A percentile compares a stretch with the other conserved stretches of the same genome.
phyloP scores from a whole-genome alignment of 2,888 invertebrate species.

The Malthinus seriepunctatus region DNA sequence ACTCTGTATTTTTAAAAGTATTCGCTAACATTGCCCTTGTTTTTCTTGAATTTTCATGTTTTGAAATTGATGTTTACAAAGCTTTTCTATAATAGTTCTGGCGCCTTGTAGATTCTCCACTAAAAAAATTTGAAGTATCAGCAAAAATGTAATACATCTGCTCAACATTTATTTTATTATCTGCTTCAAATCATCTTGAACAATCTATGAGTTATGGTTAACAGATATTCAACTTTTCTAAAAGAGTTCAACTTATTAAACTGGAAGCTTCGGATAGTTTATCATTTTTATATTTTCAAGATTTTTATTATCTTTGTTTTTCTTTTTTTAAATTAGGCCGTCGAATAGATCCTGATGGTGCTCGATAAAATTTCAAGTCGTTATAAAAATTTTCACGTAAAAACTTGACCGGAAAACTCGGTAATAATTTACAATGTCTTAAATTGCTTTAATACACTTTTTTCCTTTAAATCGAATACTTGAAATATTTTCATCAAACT shows the following conservation, averaged over 20 bases:
- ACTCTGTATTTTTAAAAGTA: too few relatives aligned
- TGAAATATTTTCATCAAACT: conserved; percentile 23
- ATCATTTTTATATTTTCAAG: neutral
- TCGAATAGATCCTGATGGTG: too few relatives aligned
- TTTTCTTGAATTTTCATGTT: too few relatives aligned
- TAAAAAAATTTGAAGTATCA: conserved; percentile 29
- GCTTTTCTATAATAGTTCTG: neutral
- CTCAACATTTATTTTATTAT: conserved; percentile 33
- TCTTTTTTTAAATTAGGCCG: too few relatives aligned
- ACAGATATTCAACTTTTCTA: conserved; percentile 21
- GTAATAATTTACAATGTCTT: neutral
- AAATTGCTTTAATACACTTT: neutral
- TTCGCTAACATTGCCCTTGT: too few relatives aligned
- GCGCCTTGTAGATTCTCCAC: conserved; percentile 24
- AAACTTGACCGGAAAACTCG: neutral
- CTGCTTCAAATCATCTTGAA: conserved; percentile 29
- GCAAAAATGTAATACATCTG: conserved; percentile 33
- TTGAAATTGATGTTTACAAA: too few relatives aligned
- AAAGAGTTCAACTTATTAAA: conserved; percentile 9
- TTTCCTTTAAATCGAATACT: neutral
- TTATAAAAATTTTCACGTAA: too few relatives aligned
- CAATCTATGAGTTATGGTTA: conserved; percentile 27
- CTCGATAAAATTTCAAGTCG: too few relatives aligned
- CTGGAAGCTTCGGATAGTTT: conserved; percentile 6
- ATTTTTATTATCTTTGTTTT: too few relatives aligned